Evolutionary conservation across 2,888 invertebrate genomes (phyloP).

Genomic region (Cheilosia scutellata): DNA sequence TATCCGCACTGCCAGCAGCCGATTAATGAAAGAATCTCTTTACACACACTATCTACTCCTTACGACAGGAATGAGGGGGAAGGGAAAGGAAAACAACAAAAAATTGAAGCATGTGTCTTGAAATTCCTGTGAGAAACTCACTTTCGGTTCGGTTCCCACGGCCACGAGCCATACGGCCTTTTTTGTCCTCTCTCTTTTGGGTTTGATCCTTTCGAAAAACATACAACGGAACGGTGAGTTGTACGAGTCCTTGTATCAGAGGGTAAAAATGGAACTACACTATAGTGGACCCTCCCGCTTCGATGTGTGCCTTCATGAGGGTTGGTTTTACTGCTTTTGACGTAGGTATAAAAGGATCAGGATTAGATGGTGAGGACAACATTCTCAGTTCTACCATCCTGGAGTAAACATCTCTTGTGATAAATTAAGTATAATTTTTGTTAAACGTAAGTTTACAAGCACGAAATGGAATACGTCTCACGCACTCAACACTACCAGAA

Average conservation of each 20-base stretch:
- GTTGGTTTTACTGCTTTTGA: conserved; percentile 26
- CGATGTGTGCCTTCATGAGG: conserved; percentile 11
- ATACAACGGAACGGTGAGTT: not conserved
- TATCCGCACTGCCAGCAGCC: conserved; percentile 37
- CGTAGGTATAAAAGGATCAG: conserved; percentile 79
- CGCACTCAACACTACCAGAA: conserved; percentile 96
- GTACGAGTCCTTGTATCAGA: conserved; percentile 24
- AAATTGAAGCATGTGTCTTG: conserved; percentile 82
- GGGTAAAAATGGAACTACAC: not conserved
- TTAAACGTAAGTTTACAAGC: not conserved
- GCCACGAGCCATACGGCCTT: conserved; percentile 83
- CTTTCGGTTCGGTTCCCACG: conserved; percentile 83
- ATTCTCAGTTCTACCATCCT: conserved; percentile 77
- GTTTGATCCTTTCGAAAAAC: conserved; percentile 32
- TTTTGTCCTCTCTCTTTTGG: conserved; percentile 62
- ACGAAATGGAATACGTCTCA: conserved; percentile 84
- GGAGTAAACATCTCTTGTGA: conserved; percentile 35
- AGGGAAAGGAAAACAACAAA: conserved; percentile 29
- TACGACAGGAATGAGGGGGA: conserved; percentile 18
- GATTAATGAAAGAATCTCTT: conserved; percentile 50
- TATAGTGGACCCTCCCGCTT: too few species aligned
- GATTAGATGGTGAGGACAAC: conserved; percentile 75
- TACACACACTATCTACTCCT: conserved; percentile 16
- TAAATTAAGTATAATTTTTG: not conserved
- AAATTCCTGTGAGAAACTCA: conserved; percentile 83